phyloP scores from a whole-genome alignment of 2,113 vertebrate species.

The Sturnira hondurensis region DNA sequence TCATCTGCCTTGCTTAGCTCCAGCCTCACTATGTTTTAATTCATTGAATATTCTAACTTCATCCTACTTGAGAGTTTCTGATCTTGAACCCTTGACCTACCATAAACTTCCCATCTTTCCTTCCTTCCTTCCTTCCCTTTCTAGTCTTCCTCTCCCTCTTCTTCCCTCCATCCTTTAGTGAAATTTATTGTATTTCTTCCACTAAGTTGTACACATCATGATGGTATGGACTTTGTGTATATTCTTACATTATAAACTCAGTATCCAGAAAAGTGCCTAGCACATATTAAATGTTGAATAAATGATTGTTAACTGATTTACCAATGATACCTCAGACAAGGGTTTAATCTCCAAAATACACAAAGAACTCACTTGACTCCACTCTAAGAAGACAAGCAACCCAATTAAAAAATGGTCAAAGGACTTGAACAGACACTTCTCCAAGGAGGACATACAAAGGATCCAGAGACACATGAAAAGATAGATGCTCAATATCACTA shows the following conservation, averaged over 20 bases:
- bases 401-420: too few species aligned
- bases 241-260: neutral
- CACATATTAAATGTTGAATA: neutral
- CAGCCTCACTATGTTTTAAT: neutral
- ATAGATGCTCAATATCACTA: too few species aligned
- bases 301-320: slow-evolving; percentile 5
- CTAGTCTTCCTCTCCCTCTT: too few species aligned
- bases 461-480: too few species aligned
- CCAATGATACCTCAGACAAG: too few species aligned
- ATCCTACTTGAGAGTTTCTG: neutral
- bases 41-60: neutral
- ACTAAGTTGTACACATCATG: neutral
- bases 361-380: too few species aligned
- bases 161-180: neutral
- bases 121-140: neutral
- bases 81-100: neutral
- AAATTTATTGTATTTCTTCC: neutral
- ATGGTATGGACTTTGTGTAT: neutral
- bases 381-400: too few species aligned
- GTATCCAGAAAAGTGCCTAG: neutral
- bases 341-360: too few species aligned
- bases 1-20: neutral
- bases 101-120: neutral
- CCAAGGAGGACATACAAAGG: too few species aligned
- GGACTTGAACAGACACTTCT: too few species aligned